Percentiles rank a stretch among this genome's conserved stretches.
phyloP scores from a whole-genome alignment of 1,140 invertebrate species.

The Sycophila sp. region DNA sequence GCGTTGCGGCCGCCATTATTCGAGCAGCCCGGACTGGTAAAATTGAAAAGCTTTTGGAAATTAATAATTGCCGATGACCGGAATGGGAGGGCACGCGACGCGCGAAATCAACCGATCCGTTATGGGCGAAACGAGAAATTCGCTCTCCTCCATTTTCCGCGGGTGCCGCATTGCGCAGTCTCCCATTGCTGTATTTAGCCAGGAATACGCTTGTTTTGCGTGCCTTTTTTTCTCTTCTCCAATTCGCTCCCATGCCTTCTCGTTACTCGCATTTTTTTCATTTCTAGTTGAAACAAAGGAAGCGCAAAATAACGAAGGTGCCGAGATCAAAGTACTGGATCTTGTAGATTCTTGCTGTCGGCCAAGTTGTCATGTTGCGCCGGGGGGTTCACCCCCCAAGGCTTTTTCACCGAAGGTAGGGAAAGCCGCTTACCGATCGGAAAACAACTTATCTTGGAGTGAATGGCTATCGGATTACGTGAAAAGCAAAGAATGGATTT shows the following conservation, averaged over 20 bases:
- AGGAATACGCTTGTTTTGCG: too few species aligned
- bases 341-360: too few species aligned
- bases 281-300: too few species aligned
- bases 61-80: constrained; percentile 8
- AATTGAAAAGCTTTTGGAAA: constrained; percentile 17
- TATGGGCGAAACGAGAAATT: neutral
- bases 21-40: neutral
- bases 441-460: constrained; percentile 21
- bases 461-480: constrained; percentile 21
- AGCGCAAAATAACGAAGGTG: too few species aligned
- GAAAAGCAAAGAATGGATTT: constrained; percentile 9
- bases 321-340: too few species aligned
- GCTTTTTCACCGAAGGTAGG: neutral
- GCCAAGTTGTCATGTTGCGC: too few species aligned
- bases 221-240: too few species aligned
- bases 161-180: neutral
- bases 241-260: too few species aligned
- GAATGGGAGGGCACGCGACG: neutral
- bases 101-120: constrained; percentile 11
- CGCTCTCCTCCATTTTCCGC: neutral
- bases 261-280: too few species aligned
- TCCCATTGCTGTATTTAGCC: neutral
- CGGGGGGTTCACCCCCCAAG: too few species aligned
- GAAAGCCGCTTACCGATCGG: constrained; percentile 3
- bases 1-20: neutral